Base-by-base conservation (phyloP, 2,113 vertebrate genomes). In the Electrona antarctica region DNA sequence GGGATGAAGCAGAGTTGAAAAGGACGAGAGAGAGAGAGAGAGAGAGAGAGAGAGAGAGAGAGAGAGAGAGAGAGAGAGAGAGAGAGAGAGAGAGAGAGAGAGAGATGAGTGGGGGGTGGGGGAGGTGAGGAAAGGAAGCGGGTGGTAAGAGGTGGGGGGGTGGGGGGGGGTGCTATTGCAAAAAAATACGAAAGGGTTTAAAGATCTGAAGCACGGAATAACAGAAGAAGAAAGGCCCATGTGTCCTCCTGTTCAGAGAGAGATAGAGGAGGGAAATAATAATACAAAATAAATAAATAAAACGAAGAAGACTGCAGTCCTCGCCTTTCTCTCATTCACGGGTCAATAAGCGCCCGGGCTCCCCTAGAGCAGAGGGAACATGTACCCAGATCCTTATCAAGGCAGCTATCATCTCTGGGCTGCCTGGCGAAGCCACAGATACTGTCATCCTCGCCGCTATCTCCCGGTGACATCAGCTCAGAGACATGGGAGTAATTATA, bases 361-460 rank as follows among this genome's bases (percentile, higher is more conserved):
- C 90, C 84, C 83, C 80, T 92, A 77, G 91, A 90, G 89, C 84
- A 87, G 82, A 63, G 87, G 67, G 79, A 84, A 83, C 92, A 89
- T 91, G 88, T 90, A 92, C 89, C 89, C 91, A 92, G 90, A 93
- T 94, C 76, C 88, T 92, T 94, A 94, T 96, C 92, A 93, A 88
- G 69, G 91, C 91, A 91, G 84, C 89, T 85, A 93, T 89, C 85
- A 90, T 86, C 85, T 78, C 67, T 69, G 48, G 48, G 33, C 87
- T 91, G 91, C 84, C 85, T 87, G 89, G 88, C 90, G 88, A 80
- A 81, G 80, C 78, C 72, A 84, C 81, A 86, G 82, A 88, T 86
- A 90, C 89, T 87, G 81, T 69, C 70, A 88, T 64, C 86, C 48
- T 71, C 70, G 57, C 80, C 84, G 75, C 61, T 83, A 86, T 85